These are phyloP conservation scores for Aphelocoma coerulescens DNA, from an alignment of 2,113 vertebrate genomes.

Conservation along the genomic window DNA sequence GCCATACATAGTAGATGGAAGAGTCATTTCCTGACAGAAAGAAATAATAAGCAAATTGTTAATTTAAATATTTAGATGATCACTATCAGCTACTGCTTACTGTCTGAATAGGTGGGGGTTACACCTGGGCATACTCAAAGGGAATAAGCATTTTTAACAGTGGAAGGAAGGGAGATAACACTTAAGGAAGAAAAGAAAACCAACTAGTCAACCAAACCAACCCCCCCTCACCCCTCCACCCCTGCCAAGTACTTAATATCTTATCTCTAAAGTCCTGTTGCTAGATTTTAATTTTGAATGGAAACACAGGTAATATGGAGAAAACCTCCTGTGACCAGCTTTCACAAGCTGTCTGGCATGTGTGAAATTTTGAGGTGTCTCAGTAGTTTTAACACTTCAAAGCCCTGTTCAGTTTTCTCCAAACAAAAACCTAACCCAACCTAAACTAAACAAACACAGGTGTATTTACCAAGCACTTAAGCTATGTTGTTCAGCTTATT, in stretches of 20 bases:
- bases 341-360: not conserved
- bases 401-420: not conserved
- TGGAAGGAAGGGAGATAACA: not conserved
- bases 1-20: not conserved
- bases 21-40: not conserved
- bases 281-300: not conserved
- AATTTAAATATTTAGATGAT: not conserved
- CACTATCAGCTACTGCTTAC: not conserved
- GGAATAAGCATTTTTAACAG: not conserved
- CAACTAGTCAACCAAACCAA: not conserved
- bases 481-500: not conserved
- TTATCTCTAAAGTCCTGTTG: not conserved
- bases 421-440: not conserved
- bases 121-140: not conserved
- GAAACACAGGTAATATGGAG: not conserved
- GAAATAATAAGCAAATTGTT: not conserved
- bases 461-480: not conserved
- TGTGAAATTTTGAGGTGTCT: not conserved
- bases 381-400: not conserved
- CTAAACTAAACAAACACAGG: not conserved
- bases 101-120: not conserved
- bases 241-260: not conserved
- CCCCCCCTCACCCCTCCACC: rapidly evolving
- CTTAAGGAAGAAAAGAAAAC: not conserved
- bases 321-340: not conserved